A percentile compares a stretch with the other conserved stretches of the same genome.
Conservation (phyloP, 2,797 vertebrate species). For the Enteromius viviparus region DNA sequence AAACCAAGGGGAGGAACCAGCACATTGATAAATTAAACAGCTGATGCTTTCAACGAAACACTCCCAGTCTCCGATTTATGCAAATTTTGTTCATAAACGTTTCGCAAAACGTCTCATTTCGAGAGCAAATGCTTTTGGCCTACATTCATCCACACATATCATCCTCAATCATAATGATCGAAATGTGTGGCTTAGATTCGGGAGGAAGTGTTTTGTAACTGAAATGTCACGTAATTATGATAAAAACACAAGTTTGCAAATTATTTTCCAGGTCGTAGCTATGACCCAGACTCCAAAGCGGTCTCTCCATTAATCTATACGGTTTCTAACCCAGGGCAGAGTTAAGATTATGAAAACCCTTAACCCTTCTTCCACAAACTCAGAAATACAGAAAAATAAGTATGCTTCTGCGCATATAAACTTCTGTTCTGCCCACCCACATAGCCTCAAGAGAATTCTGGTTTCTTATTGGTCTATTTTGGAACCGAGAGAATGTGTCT, state of each 20-base stretch:
- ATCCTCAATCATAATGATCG: constrained; percentile 79
- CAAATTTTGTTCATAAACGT: constrained; percentile 76
- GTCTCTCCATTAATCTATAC: constrained; percentile 6
- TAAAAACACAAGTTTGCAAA: neutral
- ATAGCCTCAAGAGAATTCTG: constrained; percentile 24
- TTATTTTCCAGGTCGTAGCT: constrained; percentile 3
- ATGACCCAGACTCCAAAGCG: neutral
- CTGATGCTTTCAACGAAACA: constrained; percentile 33
- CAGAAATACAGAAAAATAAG: neutral
- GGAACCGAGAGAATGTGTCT: constrained; percentile 1
- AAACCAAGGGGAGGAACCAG: constrained; percentile 37
- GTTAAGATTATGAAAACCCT: neutral
- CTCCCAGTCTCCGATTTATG: constrained; percentile 78
- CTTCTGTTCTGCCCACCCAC: constrained; percentile 33
- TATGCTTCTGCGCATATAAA: constrained; percentile 2
- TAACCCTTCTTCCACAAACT: neutral
- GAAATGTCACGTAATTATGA: constrained; percentile 5
- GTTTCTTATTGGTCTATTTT: constrained; percentile 18
- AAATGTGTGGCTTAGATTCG: constrained; percentile 78
- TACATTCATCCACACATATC: constrained; percentile 57
- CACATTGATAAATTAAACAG: constrained; percentile 40
- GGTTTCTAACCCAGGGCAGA: neutral
- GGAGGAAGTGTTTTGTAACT: neutral
- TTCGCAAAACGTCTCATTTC: constrained; percentile 3
- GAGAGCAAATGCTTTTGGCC: neutral